phyloP scores from a whole-genome alignment of 2,888 invertebrate genomes.

The Himalopsyche anomala region DNA sequence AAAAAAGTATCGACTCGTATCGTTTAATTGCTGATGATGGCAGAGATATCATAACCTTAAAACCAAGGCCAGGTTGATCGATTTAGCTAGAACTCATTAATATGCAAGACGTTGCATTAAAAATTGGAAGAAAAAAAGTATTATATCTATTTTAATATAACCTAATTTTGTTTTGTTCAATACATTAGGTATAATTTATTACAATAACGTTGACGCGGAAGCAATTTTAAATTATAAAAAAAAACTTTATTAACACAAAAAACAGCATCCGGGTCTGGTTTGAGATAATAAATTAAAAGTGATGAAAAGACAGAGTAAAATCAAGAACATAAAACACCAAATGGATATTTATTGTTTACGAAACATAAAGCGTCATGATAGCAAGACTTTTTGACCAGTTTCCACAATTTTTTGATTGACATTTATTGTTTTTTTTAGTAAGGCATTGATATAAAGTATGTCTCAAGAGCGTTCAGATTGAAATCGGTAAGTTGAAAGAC shows the following conservation, averaged over 20 bases:
- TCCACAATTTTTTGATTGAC: slow-evolving; percentile 1
- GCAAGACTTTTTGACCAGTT: neutral
- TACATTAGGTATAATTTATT: slow-evolving; percentile 11
- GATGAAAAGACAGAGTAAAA: slow-evolving; percentile 38
- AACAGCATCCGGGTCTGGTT: slow-evolving; percentile 29
- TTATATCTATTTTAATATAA: neutral
- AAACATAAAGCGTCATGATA: neutral
- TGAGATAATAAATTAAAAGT: slow-evolving; percentile 13
- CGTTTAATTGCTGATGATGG: neutral
- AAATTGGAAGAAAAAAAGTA: neutral
- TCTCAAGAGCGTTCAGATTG: too few relatives aligned
- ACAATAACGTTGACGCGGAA: slow-evolving; percentile 2
- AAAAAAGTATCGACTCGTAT: too few relatives aligned
- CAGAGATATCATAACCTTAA: slow-evolving; percentile 2
- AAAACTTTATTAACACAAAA: slow-evolving; percentile 12
- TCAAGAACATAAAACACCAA: slow-evolving; percentile 2
- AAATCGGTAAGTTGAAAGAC: too few relatives aligned
- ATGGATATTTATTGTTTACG: slow-evolving; percentile 39
- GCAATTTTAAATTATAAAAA: slow-evolving; percentile 2
- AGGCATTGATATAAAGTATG: too few relatives aligned
- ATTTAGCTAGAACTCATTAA: neutral
- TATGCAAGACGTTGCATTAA: neutral
- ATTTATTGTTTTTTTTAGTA: neutral
- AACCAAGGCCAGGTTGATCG: neutral
- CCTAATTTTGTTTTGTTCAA: slow-evolving; percentile 14